Evolutionary conservation across 2,888 invertebrate genomes (phyloP), one percentile per base, ranked within the genome.

Genomic region (Eulithis testata): DNA sequence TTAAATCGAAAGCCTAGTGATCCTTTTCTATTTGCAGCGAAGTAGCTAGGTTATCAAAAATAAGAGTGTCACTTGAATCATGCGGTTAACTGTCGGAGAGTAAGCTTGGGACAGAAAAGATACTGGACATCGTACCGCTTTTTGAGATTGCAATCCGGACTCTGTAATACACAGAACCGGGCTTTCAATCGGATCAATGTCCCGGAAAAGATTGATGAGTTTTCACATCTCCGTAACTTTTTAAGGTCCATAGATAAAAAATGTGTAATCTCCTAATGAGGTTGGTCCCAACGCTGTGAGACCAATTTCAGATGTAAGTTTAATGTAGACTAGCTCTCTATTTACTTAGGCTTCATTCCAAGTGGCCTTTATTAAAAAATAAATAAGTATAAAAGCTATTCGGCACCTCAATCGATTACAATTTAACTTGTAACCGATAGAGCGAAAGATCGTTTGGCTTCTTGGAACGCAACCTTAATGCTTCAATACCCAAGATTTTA

Each of bases 101-200:
- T 59, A 59, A 51, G 50, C 60, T 21, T 49, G 12, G 37, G 43
- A 59, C 45, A 47, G 37, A 47, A 53, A 47, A 14, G 36, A 60
- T 43, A 50, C 49, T 60, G 44, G 58, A 58, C 63, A 58, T 49
- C 58, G 12, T 55, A 50, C 50, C 40, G 9, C 55, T 50, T 57
- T 63, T 63, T 56, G 62, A 37, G 57, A 47, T 57, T 40, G 40
- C 40, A 56, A 57, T 52, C 63, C 14, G 49, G 49, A 45, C 14
- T 55, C 40, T n/a, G 49, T 27, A 55, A 27, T 21, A 49, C 11
- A 49, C 49, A 31, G 31, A 37, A 51, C 36, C 21, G 61, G 50
- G 50, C 53, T 62, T 59, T 51, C 12, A 31, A 50, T 36, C 49
- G 11, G 62, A 51, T 56, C 56, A 62, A 62, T 56, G 50, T 56